Percentiles rank a stretch among this genome's conserved stretches.
These are phyloP conservation scores for Platypus cylindrus DNA, from an alignment of 2,888 invertebrate species.

Conservation along the genomic window DNA sequence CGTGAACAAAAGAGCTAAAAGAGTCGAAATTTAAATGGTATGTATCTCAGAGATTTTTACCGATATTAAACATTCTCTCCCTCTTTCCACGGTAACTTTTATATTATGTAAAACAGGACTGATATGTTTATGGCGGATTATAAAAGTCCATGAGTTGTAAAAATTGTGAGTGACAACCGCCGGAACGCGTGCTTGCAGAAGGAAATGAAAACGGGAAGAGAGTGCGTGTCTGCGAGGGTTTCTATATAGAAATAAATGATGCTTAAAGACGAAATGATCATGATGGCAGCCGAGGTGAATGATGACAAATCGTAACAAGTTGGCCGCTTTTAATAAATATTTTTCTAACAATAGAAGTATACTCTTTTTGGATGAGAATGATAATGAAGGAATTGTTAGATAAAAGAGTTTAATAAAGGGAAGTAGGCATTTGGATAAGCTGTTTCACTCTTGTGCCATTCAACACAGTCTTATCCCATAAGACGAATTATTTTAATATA, in stretches of 20 bases:
- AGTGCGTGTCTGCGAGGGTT: slow-evolving; percentile 22
- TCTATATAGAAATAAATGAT: slow-evolving; percentile 26
- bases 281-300: slow-evolving; percentile 32
- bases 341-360: not conserved
- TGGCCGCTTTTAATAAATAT: slow-evolving; percentile 14
- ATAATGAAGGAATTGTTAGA: too few relatives aligned
- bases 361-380: too few relatives aligned
- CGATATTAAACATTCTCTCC: too few relatives aligned
- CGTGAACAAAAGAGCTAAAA: too few relatives aligned
- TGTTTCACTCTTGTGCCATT: too few relatives aligned
- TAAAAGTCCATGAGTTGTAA: slow-evolving; percentile 39
- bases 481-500: too few relatives aligned
- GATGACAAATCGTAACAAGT: slow-evolving; percentile 23
- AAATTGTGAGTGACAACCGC: slow-evolving; percentile 37
- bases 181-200: slow-evolving; percentile 16
- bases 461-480: too few relatives aligned
- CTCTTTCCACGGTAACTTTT: too few relatives aligned
- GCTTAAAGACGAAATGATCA: slow-evolving; percentile 37
- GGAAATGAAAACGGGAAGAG: slow-evolving; percentile 37
- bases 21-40: too few relatives aligned
- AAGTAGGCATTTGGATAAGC: too few relatives aligned
- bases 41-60: too few relatives aligned
- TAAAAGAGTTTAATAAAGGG: too few relatives aligned
- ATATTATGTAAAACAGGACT: slow-evolving; percentile 36
- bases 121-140: slow-evolving; percentile 36